phyloP scores from a whole-genome alignment of 2,113 vertebrate species.

The Oenanthe melanoleuca region DNA sequence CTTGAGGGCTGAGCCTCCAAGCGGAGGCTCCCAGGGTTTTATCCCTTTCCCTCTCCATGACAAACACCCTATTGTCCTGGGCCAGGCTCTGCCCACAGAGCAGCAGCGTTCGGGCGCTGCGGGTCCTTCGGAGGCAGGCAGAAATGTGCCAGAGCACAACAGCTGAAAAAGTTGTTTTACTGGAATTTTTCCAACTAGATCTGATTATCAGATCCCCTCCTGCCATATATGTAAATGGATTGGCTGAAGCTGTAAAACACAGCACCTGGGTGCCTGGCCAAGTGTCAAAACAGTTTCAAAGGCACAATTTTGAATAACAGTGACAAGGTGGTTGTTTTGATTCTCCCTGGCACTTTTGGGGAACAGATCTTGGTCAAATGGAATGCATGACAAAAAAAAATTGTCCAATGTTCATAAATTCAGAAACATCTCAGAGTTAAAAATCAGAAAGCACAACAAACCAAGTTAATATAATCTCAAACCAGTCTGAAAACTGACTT shows the following conservation, averaged over 20 bases:
- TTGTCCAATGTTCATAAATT: not conserved
- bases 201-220: not conserved
- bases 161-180: not conserved
- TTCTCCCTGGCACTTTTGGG: rapidly evolving
- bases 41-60: not conserved
- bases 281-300: not conserved
- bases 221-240: not conserved
- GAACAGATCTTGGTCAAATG: not conserved
- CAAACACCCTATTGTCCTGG: not conserved
- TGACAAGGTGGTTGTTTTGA: not conserved
- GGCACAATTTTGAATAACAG: not conserved
- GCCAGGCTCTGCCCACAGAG: not conserved
- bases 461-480: not conserved
- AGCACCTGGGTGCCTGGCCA: not conserved
- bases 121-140: rapidly evolving
- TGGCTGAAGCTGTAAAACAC: not conserved
- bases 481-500: not conserved
- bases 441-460: not conserved
- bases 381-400: not conserved
- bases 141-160: not conserved
- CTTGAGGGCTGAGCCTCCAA: not conserved
- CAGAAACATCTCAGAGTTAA: not conserved
- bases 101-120: rapidly evolving
- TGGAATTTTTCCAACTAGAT: not conserved
- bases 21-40: not conserved